A percentile compares a stretch with the other conserved stretches of the same genome.
phyloP scores from a whole-genome alignment of 2,888 invertebrate genomes.

The Caenorhabditis sinica region DNA sequence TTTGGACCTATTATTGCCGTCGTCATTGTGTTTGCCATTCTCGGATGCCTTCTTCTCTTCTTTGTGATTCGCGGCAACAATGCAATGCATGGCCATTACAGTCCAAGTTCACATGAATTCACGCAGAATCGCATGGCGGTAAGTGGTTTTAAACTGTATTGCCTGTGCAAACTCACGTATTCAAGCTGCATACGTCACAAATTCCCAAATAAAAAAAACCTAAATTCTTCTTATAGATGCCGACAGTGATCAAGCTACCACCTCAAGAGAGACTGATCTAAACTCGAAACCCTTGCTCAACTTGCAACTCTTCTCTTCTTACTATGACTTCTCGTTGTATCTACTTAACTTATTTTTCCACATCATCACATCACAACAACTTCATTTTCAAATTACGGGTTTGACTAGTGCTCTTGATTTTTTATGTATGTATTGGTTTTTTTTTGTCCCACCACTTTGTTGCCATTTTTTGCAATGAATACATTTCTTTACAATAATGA shows the following conservation, averaged over 20 bases:
- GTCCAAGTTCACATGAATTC: slow-evolving; percentile 77
- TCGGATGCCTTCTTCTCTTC: slow-evolving; percentile 79
- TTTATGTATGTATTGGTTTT: slow-evolving; percentile 57
- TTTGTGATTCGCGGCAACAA: slow-evolving; percentile 79
- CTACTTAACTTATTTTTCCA: slow-evolving; percentile 59
- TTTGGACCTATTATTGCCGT: slow-evolving; percentile 78
- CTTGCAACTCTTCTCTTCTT: neutral
- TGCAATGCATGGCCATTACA: slow-evolving; percentile 81
- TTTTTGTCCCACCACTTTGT: slow-evolving; percentile 6
- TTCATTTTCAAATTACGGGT: slow-evolving; percentile 60
- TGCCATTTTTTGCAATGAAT: slow-evolving; percentile 49
- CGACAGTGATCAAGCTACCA: slow-evolving; percentile 77
- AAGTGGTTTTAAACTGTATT: neutral
- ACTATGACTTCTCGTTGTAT: slow-evolving; percentile 43
- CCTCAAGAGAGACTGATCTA: slow-evolving; percentile 77
- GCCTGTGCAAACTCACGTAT: neutral
- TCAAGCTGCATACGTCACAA: neutral
- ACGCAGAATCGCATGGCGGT: slow-evolving; percentile 72
- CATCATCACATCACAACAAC: slow-evolving; percentile 49
- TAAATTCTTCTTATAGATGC: slow-evolving; percentile 66
- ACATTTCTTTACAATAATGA: neutral
- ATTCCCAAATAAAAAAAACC: neutral
- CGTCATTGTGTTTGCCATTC: slow-evolving; percentile 76
- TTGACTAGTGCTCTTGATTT: slow-evolving; percentile 61
- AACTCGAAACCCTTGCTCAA: slow-evolving; percentile 47